Conservation (phyloP, 2,888 invertebrate genomes). For the Griposia aprilina region DNA sequence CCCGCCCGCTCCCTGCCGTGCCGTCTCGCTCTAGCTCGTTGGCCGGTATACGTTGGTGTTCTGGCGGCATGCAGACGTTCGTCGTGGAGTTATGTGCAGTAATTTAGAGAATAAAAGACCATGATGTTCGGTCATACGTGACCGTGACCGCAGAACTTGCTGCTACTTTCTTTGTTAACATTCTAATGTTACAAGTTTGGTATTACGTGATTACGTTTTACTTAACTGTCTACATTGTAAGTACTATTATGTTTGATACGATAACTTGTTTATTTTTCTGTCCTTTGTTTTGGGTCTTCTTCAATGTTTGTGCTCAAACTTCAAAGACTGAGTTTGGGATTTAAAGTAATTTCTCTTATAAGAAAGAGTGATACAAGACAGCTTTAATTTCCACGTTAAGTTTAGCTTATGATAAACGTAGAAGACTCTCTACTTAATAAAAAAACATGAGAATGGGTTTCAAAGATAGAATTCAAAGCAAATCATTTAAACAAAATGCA, state of each 20-base stretch:
- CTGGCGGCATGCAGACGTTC: conserved; percentile 79
- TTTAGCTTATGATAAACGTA: background rate
- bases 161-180: conserved; percentile 84
- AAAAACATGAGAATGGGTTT: background rate
- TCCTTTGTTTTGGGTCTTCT: conserved; percentile 4
- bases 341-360: conserved; percentile 10
- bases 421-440: background rate
- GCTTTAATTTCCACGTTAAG: background rate
- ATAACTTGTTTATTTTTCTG: conserved; percentile 35
- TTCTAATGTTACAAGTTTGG: conserved; percentile 68
- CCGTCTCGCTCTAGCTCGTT: conserved; percentile 81
- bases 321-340: background rate
- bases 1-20: conserved; percentile 81
- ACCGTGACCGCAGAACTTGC: conserved; percentile 87
- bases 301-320: background rate
- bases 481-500: background rate
- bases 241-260: conserved; percentile 24
- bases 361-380: background rate
- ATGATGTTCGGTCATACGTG: conserved; percentile 85
- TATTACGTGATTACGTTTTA: conserved; percentile 66
- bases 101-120: conserved; percentile 88
- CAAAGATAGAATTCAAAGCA: background rate
- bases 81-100: conserved; percentile 84
- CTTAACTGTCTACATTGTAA: conserved; percentile 46
- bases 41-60: conserved; percentile 70